A percentile compares a stretch with the other conserved stretches of the same genome.
Evolutionary conservation across 2,113 vertebrate genomes (phyloP).

Genomic region (Oncorhynchus kisutch): DNA sequence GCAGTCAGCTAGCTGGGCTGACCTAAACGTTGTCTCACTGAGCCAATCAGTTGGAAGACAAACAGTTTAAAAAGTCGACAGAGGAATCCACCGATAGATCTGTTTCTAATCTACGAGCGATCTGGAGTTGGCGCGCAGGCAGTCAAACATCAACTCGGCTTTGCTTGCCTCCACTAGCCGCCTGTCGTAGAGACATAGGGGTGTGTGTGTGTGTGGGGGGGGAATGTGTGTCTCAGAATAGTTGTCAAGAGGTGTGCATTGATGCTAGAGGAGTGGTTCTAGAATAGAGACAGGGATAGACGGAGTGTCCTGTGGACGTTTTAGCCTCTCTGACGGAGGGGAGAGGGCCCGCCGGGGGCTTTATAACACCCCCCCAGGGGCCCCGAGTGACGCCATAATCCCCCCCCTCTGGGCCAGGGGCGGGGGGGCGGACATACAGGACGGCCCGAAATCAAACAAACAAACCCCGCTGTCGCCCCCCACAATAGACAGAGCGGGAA

Average conservation of each 20-base stretch:
- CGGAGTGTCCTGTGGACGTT: conserved; percentile 67
- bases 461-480: conserved; percentile 49
- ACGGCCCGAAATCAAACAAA: conserved; percentile 69
- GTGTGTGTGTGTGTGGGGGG: conserved; percentile 31
- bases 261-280: conserved; percentile 57
- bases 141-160: conserved; percentile 45
- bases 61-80: conserved; percentile 33
- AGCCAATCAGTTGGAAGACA: conserved; percentile 37
- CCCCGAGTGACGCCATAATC: conserved; percentile 75
- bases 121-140: not conserved
- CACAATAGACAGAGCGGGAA: not conserved
- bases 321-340: conserved; percentile 74
- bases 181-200: conserved; percentile 69
- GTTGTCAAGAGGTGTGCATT: conserved; percentile 66
- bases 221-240: conserved; percentile 38
- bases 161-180: conserved; percentile 61
- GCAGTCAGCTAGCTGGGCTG: conserved; percentile 42
- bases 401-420: conserved; percentile 51
- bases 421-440: conserved; percentile 26
- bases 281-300: conserved; percentile 60
- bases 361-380: conserved; percentile 74
- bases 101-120: conserved; percentile 8
- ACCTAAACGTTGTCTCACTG: conserved; percentile 17
- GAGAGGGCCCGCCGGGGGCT: conserved; percentile 70
- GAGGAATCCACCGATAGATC: conserved; percentile 46